Percentiles rank a stretch among this genome's conserved stretches.
Evolutionary conservation across 64 coral and sea anemone species (phyloP).

Genomic region (Montipora foliosa): DNA sequence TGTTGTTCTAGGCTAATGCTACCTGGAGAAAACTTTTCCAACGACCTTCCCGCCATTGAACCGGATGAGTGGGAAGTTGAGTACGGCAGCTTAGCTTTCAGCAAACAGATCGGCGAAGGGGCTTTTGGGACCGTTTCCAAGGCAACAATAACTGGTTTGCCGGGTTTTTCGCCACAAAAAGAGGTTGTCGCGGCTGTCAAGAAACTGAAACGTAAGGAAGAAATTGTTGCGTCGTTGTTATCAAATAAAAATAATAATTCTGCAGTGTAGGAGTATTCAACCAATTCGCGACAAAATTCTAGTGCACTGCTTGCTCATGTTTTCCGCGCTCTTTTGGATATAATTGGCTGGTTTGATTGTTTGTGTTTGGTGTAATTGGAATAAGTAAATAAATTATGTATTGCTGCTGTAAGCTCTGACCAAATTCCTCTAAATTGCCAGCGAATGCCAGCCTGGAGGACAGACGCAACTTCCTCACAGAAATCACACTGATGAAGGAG

Average conservation of each 20-base stretch:
- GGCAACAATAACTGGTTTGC: slow-evolving; percentile 67
- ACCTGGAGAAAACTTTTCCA: neutral
- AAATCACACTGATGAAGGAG: slow-evolving; percentile 93
- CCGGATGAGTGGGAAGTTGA: slow-evolving; percentile 85
- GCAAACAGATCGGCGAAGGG: slow-evolving; percentile 84
- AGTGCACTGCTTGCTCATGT: neutral
- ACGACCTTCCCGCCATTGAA: slow-evolving; percentile 45
- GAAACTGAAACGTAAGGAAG: slow-evolving; percentile 66
- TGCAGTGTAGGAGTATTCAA: too few relatives aligned
- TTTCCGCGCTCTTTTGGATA: too few relatives aligned
- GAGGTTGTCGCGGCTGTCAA: slow-evolving; percentile 86
- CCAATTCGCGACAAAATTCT: too few relatives aligned
- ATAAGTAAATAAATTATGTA: too few relatives aligned
- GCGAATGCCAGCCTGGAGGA: slow-evolving; percentile 81
- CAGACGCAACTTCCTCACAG: slow-evolving; percentile 74
- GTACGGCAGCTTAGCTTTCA: slow-evolving; percentile 57
- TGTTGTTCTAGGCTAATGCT: neutral
- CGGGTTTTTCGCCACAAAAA: slow-evolving; percentile 59
- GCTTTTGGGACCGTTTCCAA: slow-evolving; percentile 89
- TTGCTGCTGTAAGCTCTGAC: neutral
- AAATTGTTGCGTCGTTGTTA: neutral
- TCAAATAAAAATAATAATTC: too few relatives aligned
- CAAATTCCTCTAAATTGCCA: neutral
- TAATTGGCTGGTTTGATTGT: too few relatives aligned
- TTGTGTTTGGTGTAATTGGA: too few relatives aligned